phyloP scores from a whole-genome alignment of 2,113 vertebrate genomes.

The Lepus americanus region DNA sequence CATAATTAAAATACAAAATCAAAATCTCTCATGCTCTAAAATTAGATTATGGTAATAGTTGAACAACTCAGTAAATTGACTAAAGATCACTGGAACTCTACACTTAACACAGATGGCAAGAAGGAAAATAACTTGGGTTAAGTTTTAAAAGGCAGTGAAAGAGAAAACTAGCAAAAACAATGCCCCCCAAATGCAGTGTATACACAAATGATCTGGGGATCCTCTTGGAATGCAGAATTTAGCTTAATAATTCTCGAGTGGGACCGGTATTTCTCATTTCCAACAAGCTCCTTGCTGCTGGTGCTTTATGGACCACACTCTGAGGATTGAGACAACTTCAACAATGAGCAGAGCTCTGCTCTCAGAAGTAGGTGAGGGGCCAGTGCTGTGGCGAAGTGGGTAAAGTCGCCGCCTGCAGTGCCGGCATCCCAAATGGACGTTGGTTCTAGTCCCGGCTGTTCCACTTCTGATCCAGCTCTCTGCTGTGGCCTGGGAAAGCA shows the following conservation, averaged over 20 bases:
- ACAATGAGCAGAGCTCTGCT: neutral
- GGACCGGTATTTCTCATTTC: no score
- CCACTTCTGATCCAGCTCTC: no score
- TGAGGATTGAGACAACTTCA: neutral
- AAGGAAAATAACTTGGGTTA: neutral
- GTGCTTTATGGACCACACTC: neutral
- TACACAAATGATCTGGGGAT: no score
- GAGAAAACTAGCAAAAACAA: neutral
- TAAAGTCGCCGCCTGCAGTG: no score
- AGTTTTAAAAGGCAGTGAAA: neutral
- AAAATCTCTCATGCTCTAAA: neutral
- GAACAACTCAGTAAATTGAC: neutral
- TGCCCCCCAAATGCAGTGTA: neutral
- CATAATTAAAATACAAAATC: neutral
- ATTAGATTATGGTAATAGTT: neutral
- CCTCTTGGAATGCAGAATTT: fast-evolving
- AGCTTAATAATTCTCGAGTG: neutral
- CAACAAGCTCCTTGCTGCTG: neutral
- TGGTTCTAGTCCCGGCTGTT: no score
- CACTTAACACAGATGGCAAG: neutral
- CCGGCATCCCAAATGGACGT: no score
- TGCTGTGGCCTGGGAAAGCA: no score
- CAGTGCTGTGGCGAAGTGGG: no score
- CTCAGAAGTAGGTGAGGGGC: neutral
- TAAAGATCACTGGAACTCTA: neutral